These are phyloP conservation scores for Ostrea denselamellosa DNA, from an alignment of 1,140 invertebrate species.

Conservation along the genomic window DNA sequence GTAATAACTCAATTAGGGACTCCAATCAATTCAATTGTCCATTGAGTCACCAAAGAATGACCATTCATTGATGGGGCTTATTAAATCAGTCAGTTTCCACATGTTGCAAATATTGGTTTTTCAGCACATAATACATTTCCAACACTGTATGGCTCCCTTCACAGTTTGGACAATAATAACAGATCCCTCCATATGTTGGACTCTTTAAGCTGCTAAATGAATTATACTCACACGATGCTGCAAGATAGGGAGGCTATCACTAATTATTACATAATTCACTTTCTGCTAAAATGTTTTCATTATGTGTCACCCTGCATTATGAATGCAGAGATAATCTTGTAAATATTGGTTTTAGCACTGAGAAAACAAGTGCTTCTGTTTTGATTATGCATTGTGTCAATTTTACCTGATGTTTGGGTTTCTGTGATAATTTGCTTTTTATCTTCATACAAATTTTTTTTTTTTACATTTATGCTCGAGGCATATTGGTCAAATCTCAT, in stretches of 20 bases:
- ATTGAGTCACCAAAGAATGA: conserved; percentile 5
- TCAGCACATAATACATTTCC: not conserved
- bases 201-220: conserved; percentile 22
- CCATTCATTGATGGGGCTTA: not conserved
- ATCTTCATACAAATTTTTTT: not conserved
- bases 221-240: conserved; percentile 29
- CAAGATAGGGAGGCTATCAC: not conserved
- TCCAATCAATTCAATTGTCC: conserved; percentile 5
- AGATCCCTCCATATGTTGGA: conserved; percentile 2
- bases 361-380: not conserved
- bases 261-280: conserved; percentile 1
- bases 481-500: not conserved
- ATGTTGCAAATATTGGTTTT: conserved; percentile 36
- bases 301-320: conserved; percentile 26
- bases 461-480: not conserved
- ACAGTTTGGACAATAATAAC: conserved; percentile 32
- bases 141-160: not conserved
- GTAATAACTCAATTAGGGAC: conserved; percentile 6
- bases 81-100: conserved; percentile 27
- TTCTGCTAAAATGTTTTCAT: not conserved
- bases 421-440: not conserved
- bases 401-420: not conserved
- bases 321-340: not conserved
- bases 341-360: conserved; percentile 27
- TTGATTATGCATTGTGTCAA: not conserved